Base-by-base conservation (phyloP, 1,140 invertebrate genomes). In the Anthonomus grandis region DNA sequence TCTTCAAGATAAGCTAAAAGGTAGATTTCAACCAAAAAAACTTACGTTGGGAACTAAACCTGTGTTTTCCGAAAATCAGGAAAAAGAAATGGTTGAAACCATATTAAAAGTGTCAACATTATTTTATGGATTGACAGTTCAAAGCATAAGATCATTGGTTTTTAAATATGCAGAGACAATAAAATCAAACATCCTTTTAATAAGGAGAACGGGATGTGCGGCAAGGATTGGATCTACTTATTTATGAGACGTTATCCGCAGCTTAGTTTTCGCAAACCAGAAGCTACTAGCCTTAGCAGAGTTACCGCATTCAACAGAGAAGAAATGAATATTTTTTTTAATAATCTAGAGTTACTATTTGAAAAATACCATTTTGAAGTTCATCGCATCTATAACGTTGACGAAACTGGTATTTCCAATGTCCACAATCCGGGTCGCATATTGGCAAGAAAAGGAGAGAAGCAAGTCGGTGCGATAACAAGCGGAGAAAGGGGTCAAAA, bases 341-440 rank as follows among this genome's bases (percentile, higher is more conserved):
- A 61, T 8, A 70, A 69, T 39, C 53, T 73, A 15, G 49, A 71
- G 44, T 60, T 42, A 12, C 50, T 74, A n/a, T 67, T 72, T 63
- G 58, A 56, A 52, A 54, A 66, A 42, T 65, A 70, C 51, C 68
- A 49, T 36, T 36, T 49, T 8, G 12, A 57, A 56, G 65, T 70
- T 18, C 54, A 63, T 23, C 64, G 66, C 42, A 74, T 77, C 34
- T 76, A 65, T 47, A 78, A 79, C 54, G 59, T 69, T 45, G 73
- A 76, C 63, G 77, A 78, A 63, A 78, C 71, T 38, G 76, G 75
- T 1, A 65, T 77, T 27, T 72, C 63, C 3, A 70, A 62, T 19
- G 73, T 78, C 4, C 65, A 68, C 46, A 64, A 58, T 21, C 22
- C 36, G n/a, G 9, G 4, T 17, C 22, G 25, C 3, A 52, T 73